These are phyloP conservation scores for Zaprionus nigranus DNA, from an alignment of 1,140 invertebrate genomes.

Conservation along the genomic window DNA sequence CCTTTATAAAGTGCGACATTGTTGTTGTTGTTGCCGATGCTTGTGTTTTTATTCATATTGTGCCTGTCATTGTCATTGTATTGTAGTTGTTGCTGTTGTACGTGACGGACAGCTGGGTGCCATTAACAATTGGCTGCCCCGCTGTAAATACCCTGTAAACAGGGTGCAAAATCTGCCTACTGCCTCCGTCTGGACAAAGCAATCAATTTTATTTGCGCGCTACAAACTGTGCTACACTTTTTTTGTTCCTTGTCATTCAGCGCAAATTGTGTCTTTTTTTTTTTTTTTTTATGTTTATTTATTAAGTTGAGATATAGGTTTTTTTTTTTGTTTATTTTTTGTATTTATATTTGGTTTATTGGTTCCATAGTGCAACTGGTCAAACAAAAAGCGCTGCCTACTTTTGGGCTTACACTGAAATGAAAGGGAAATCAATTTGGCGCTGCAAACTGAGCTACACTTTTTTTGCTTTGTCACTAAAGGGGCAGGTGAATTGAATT, in stretches of 20 bases:
- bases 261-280: too few species aligned
- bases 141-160: not conserved
- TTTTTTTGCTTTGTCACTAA: not conserved
- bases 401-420: not conserved
- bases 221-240: not conserved
- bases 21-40: constrained; percentile 28
- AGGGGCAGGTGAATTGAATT: too few species aligned
- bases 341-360: too few species aligned
- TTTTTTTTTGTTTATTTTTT: too few species aligned
- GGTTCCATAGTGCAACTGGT: too few species aligned
- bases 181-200: not conserved
- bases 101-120: constrained; percentile 40
- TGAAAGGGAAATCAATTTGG: not conserved
- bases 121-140: constrained; percentile 10
- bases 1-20: constrained; percentile 62
- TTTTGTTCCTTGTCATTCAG: not conserved
- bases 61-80: constrained; percentile 11
- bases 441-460: not conserved
- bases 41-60: constrained; percentile 9
- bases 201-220: constrained; percentile 1
- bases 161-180: not conserved
- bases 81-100: constrained; percentile 3
- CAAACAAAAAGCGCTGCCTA: not conserved
- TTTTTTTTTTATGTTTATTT: too few species aligned
- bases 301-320: too few species aligned